Conservation (phyloP, 2,113 vertebrate species). For the Tragelaphus imberbis region DNA sequence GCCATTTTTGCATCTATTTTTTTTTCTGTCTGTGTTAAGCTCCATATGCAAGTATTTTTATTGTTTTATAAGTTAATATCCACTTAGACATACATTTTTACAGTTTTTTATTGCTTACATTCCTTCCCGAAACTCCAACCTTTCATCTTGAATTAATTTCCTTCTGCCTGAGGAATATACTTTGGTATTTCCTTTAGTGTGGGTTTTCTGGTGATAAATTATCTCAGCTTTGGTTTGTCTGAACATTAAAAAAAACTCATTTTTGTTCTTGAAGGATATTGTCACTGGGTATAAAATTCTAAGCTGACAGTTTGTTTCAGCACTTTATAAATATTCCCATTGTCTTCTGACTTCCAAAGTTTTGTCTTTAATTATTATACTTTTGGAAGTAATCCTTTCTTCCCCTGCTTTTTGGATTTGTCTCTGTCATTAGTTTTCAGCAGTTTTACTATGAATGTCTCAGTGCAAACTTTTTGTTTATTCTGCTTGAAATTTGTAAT, state of each 20-base stretch:
- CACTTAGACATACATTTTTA: background rate
- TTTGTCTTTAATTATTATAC: background rate
- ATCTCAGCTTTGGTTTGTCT: background rate
- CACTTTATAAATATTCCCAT: background rate
- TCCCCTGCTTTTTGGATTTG: background rate
- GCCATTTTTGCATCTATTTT: background rate
- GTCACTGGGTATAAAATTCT: background rate
- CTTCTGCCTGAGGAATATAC: background rate
- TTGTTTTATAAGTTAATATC: background rate
- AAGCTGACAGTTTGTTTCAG: background rate
- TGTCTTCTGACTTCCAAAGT: background rate
- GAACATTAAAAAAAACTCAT: background rate
- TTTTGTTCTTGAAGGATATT: background rate
- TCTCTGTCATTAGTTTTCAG: background rate
- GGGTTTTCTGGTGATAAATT: background rate
- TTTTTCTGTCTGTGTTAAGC: background rate
- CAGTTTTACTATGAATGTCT: background rate
- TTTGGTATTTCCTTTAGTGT: background rate
- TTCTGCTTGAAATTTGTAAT: background rate
- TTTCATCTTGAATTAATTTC: background rate
- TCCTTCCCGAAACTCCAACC: background rate
- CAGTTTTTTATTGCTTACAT: background rate
- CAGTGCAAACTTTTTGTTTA: background rate
- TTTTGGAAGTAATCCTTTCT: background rate
- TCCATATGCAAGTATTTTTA: background rate